Evolutionary conservation across 1,140 invertebrate genomes (phyloP), one percentile per base, ranked within the genome.

Genomic region (Ceratosolen solmsi): DNA sequence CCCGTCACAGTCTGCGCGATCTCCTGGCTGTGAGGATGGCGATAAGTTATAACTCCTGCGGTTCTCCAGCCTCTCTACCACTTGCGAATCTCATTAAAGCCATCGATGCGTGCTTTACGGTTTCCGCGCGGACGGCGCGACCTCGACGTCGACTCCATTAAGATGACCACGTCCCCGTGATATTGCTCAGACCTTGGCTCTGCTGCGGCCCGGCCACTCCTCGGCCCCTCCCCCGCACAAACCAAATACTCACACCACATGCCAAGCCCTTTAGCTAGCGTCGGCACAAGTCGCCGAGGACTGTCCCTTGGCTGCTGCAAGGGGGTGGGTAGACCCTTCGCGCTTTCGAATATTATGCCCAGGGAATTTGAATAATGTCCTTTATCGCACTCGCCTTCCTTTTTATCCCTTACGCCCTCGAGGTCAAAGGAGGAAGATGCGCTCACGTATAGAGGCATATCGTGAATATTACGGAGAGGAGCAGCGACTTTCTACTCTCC

Each of bases 151-250:
- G 73, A 84, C 86, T 89, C 89, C 82, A 90, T 91, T 89, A 90
- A 90, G 89, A 91, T 91, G 89, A 91, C 90, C 90, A 91, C 81
- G 86, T 89, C 86, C 86, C 89, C 90, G 89, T 91, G 89, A 91
- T 90, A 91, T 91, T 91, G 84, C 89, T 89, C 85, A 87, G 88
- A 87, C 84, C 83, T 87, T 83, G 41, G 17, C 17, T 20, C 33
- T 1, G 68, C 13, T 20, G 13, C 15, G 17, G 1, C 8, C 0
- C 13, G 36, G 13, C 33, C 20, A 11, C 13, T 30, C 33, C 33
- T 38, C n/a, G 5, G 2, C 8, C 25, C 58, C 30, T 25, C 1
- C 58, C n/a, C 25, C 33, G 68, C 5, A 9, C 51, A 20, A 13
- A 46, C 41, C 41, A 46, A 22, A 11, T 8, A 54, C 13, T 3